These are phyloP conservation scores for Aphidius colemani DNA, from an alignment of 2,888 invertebrate genomes.

Conservation along the genomic window DNA sequence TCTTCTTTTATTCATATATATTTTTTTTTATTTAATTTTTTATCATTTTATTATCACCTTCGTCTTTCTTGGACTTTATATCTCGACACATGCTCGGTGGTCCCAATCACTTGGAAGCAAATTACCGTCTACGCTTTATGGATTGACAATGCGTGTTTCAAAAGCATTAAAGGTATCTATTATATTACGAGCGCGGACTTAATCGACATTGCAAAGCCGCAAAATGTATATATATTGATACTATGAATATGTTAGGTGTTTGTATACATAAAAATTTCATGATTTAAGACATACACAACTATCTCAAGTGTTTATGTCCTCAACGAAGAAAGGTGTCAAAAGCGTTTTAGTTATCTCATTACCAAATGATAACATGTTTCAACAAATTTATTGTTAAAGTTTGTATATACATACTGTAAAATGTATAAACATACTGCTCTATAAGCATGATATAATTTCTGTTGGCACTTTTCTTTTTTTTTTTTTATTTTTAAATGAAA, in stretches of 20 bases:
- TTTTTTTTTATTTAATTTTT: not conserved
- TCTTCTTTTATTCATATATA: too few relatives aligned
- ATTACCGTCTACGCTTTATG: constrained; percentile 28
- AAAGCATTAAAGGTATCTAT: constrained; percentile 34
- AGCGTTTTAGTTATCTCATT: constrained; percentile 47
- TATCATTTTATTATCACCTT: constrained; percentile 7
- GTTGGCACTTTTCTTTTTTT: too few relatives aligned
- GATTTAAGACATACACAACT: constrained; percentile 28
- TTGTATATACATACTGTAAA: too few relatives aligned
- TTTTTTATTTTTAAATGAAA: too few relatives aligned
- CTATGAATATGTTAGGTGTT: too few relatives aligned
- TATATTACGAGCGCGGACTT: constrained; percentile 40
- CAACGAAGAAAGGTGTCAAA: constrained; percentile 45
- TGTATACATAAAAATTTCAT: not conserved
- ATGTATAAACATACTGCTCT: too few relatives aligned
- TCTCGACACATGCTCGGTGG: constrained; percentile 28
- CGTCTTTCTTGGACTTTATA: constrained; percentile 12
- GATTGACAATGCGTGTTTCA: constrained; percentile 34
- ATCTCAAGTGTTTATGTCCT: constrained; percentile 45
- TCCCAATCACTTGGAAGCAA: constrained; percentile 30
- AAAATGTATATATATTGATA: too few relatives aligned
- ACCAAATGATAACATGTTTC: too few relatives aligned
- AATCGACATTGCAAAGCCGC: constrained; percentile 33
- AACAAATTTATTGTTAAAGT: too few relatives aligned
- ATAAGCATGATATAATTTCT: too few relatives aligned